phyloP scores from a whole-genome alignment of 2,797 vertebrate species.

The Cryptoblepharus egeriae region DNA sequence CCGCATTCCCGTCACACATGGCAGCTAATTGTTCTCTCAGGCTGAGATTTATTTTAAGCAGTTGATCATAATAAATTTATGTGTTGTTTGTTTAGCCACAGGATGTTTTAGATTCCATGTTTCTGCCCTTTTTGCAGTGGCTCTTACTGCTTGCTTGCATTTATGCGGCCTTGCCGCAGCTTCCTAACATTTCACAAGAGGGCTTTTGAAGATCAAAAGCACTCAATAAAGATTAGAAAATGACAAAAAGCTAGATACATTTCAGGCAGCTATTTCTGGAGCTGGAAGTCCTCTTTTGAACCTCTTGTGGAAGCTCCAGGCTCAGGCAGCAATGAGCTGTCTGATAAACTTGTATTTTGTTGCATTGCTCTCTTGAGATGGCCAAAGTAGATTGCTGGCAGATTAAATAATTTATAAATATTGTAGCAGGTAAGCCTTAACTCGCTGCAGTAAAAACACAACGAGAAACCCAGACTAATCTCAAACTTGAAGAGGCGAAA shows the following conservation, averaged over 20 bases:
- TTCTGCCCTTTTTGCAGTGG: conserved; percentile 67
- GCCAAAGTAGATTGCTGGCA: not conserved
- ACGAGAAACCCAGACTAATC: too few relatives aligned
- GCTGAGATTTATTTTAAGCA: conserved; percentile 63
- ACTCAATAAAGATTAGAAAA: conserved; percentile 38
- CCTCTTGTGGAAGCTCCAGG: conserved; percentile 3
- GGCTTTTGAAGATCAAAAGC: conserved; percentile 42
- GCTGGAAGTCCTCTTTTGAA: conserved; percentile 17
- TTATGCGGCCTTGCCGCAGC: conserved; percentile 58
- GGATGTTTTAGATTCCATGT: conserved; percentile 64
- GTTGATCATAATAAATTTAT: conserved; percentile 51
- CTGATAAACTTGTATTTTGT: not conserved
- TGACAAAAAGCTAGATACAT: conserved; percentile 65
- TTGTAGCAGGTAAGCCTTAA: too few relatives aligned
- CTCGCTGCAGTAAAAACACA: too few relatives aligned
- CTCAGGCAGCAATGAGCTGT: not conserved
- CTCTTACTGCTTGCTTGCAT: conserved; percentile 68
- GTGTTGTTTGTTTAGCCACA: conserved; percentile 70
- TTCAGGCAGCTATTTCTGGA: conserved; percentile 36
- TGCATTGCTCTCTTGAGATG: not conserved
- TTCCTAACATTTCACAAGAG: conserved; percentile 71
- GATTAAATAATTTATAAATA: too few relatives aligned
- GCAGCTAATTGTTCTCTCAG: conserved; percentile 54
- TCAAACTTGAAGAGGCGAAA: too few relatives aligned
- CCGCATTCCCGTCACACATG: conserved; percentile 44